Evolutionary conservation across 2,797 vertebrate genomes (phyloP).

Genomic region (Gadopsis bispinosus): DNA sequence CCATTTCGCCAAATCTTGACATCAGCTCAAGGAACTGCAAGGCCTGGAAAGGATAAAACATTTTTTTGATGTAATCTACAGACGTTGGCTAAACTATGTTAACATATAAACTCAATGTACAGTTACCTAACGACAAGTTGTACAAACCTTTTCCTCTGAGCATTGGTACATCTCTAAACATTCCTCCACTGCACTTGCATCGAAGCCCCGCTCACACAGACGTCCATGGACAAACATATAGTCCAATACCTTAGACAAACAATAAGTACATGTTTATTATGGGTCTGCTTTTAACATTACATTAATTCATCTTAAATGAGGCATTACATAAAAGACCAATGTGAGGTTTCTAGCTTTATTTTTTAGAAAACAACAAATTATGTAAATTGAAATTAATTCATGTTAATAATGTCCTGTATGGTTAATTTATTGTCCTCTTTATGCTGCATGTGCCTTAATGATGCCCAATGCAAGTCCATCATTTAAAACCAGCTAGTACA

Average conservation of each 20-base stretch:
- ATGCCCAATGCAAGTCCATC: neutral
- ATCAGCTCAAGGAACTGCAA: constrained; percentile 95
- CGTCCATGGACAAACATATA: constrained; percentile 94
- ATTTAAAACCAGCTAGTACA: constrained; percentile 6
- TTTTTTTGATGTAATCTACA: neutral
- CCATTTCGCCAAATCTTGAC: constrained; percentile 99
- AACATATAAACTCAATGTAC: neutral
- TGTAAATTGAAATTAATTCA: neutral
- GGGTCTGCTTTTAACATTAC: neutral
- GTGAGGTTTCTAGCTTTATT: neutral
- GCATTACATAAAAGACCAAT: neutral
- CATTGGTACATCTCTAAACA: constrained; percentile 97
- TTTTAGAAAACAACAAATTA: neutral
- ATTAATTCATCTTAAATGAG: neutral
- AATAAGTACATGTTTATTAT: constrained; percentile 38
- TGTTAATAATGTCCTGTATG: neutral
- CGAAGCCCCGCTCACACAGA: constrained; percentile 96
- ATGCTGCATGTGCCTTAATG: neutral
- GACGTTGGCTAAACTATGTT: neutral
- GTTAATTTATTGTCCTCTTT: neutral
- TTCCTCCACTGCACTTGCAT: constrained; percentile 94
- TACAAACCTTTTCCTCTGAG: constrained; percentile 95
- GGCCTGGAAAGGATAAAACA: constrained; percentile 84
- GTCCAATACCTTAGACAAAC: constrained; percentile 90
- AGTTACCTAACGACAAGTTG: neutral